These are phyloP conservation scores for Sinocyclocheilus rhinocerous DNA, from an alignment of 2,113 vertebrate genomes.

Conservation along the genomic window DNA sequence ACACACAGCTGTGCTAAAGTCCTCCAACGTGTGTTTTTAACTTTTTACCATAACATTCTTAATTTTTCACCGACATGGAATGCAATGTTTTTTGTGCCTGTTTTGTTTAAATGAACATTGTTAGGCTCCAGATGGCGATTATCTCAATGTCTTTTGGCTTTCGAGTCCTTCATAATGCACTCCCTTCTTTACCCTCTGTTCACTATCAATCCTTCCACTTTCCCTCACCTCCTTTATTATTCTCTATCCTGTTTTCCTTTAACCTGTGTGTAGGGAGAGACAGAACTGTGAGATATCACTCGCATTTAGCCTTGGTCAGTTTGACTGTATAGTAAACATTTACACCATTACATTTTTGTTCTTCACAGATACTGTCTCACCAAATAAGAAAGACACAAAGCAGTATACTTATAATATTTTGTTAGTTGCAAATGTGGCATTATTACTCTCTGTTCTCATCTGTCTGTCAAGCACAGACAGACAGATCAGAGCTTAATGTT, in stretches of 20 bases:
- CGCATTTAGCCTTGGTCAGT: constrained; percentile 54
- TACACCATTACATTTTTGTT: constrained; percentile 23
- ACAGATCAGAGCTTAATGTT: constrained; percentile 19
- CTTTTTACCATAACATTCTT: constrained; percentile 14
- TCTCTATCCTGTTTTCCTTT: constrained; percentile 38
- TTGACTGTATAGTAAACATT: constrained; percentile 45
- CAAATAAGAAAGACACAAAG: constrained; percentile 20
- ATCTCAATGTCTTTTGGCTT: constrained; percentile 44
- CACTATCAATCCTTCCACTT: constrained; percentile 24
- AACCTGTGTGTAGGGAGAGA: neutral
- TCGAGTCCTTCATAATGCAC: constrained; percentile 49
- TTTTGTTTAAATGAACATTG: constrained; percentile 21
- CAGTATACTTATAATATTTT: neutral
- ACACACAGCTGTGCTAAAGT: constrained; percentile 40
- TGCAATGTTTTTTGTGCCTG: constrained; percentile 20
- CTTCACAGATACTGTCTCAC: neutral
- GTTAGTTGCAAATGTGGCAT: neutral
- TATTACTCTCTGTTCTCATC: neutral
- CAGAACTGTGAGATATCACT: constrained; percentile 54
- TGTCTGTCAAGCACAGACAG: neutral
- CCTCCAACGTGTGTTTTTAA: neutral
- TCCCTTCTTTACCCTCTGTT: constrained; percentile 49
- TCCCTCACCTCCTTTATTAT: constrained; percentile 3
- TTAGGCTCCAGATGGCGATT: constrained; percentile 54
- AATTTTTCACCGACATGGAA: constrained; percentile 36